Evolutionary conservation across 1,140 invertebrate genomes (phyloP), one percentile per base, ranked within the genome.

Genomic region (Drosophila orosa): DNA sequence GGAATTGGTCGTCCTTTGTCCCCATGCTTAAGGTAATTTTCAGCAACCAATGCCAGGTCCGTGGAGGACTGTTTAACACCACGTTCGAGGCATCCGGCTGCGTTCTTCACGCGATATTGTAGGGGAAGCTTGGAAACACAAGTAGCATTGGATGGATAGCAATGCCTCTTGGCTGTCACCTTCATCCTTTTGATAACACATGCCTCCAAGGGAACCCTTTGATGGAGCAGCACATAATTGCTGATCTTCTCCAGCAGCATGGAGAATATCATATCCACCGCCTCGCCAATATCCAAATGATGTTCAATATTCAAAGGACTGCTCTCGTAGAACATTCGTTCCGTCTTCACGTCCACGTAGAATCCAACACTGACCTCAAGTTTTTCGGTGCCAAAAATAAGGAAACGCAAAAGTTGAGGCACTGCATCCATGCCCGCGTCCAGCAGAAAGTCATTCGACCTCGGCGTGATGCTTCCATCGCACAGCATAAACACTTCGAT

Each of bases 181-280:
- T 85, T 85, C 37, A 85, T 47, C 12, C 82, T 57, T 8, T 78
- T 78, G 2, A 85, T 67, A 0, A 50, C 62, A 17, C 82, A 85
- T 1, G 74, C 69, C 19, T 81, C 74, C 27, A 81, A 8, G 8
- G 60, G 58, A 19, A 72, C 68, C 12, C 55, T 42, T 6, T 86
- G 57, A 2, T 52, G 45, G 2, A 63, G 24, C 33, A 60, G 25
- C 15, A 78, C 69, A 59, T 81, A 85, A 47, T 55, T 86, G 24
- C 54, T 57, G 2, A 85, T 86, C 45, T 86, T 81, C 37, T 85
- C 82, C 27, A 85, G 31, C 25, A 85, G 27, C 29, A 78, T 57
- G 15, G 74, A 81, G 17, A 86, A 86, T n/a, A 81, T 40, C 74
- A 85, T 75, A 13, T 85, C 82, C 22, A 85, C 82, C 0, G 82